A percentile compares a stretch with the other conserved stretches of the same genome.
phyloP scores from a whole-genome alignment of 2,888 invertebrate species.

The Tricholauxania praeusta region DNA sequence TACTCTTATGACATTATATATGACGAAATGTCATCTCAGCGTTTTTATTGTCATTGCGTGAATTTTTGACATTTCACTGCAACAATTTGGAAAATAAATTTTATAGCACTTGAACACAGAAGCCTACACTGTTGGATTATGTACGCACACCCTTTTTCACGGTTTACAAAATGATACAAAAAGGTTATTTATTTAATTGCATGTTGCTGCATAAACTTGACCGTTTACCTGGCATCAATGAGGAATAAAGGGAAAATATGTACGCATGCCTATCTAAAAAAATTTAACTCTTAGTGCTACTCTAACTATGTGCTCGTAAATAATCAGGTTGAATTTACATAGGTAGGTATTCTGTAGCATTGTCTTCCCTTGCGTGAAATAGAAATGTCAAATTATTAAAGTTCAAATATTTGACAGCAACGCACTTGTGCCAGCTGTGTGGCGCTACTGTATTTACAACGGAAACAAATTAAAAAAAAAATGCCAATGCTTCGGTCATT shows the following conservation, averaged over 20 bases:
- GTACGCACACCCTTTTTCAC: neutral
- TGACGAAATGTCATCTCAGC: neutral
- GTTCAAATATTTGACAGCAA: constrained; percentile 13
- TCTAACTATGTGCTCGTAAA: neutral
- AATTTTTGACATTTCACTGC: neutral
- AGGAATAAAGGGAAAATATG: neutral
- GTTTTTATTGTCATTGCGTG: too few species aligned
- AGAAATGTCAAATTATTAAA: constrained; percentile 14
- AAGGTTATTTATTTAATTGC: neutral
- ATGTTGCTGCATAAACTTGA: constrained; percentile 5
- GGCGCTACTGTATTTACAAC: too few species aligned
- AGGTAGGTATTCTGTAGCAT: neutral
- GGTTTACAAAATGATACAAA: neutral
- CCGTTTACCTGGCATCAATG: constrained; percentile 16
- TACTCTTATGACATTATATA: neutral
- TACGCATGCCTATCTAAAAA: constrained; percentile 18
- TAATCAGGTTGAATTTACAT: neutral
- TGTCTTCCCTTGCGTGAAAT: neutral
- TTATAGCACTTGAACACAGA: constrained; percentile 8
- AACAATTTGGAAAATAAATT: neutral
- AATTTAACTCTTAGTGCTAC: neutral
- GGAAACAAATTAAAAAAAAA: neutral
- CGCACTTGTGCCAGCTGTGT: neutral
- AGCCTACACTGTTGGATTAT: neutral
- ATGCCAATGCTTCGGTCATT: too few species aligned